These are phyloP conservation scores for Abrostola tripartita DNA, from an alignment of 2,888 invertebrate genomes.

Conservation along the genomic window DNA sequence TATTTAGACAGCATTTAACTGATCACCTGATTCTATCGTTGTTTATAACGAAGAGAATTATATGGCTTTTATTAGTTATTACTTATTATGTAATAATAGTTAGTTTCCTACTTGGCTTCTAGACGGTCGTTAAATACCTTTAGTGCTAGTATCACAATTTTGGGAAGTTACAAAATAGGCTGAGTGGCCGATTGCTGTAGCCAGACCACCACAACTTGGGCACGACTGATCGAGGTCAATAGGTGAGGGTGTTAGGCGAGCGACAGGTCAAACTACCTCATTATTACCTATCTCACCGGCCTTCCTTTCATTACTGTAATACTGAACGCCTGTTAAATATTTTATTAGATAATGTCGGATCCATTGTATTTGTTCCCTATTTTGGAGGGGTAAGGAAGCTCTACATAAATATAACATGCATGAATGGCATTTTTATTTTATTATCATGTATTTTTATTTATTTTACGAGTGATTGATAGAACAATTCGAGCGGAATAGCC, in stretches of 20 bases:
- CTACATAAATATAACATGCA: constrained; percentile 26
- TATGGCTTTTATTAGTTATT: too few relatives aligned
- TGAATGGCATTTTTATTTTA: constrained; percentile 1
- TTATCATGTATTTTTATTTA: neutral
- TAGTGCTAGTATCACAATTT: too few relatives aligned
- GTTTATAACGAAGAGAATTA: too few relatives aligned
- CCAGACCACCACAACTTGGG: constrained; percentile 26
- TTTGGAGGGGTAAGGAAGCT: constrained; percentile 9
- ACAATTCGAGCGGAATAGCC: neutral
- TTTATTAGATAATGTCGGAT: constrained; percentile 16
- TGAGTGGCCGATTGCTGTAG: constrained; percentile 17
- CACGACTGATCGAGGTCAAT: constrained; percentile 39
- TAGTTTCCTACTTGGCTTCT: too few relatives aligned
- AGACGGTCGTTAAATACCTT: too few relatives aligned
- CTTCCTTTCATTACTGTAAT: constrained; percentile 12
- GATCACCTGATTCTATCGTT: too few relatives aligned
- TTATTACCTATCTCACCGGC: constrained; percentile 21
- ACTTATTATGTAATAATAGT: too few relatives aligned
- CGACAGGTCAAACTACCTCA: constrained; percentile 36
- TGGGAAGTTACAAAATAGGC: neutral
- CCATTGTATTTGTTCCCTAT: constrained; percentile 20
- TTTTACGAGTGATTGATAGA: constrained; percentile 1
- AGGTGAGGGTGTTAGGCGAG: constrained; percentile 31
- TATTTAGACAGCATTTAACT: too few relatives aligned
- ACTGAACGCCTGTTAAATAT: constrained; percentile 30